These are phyloP conservation scores for Planococcus citri DNA, from an alignment of 1,140 invertebrate species.

Conservation along the genomic window DNA sequence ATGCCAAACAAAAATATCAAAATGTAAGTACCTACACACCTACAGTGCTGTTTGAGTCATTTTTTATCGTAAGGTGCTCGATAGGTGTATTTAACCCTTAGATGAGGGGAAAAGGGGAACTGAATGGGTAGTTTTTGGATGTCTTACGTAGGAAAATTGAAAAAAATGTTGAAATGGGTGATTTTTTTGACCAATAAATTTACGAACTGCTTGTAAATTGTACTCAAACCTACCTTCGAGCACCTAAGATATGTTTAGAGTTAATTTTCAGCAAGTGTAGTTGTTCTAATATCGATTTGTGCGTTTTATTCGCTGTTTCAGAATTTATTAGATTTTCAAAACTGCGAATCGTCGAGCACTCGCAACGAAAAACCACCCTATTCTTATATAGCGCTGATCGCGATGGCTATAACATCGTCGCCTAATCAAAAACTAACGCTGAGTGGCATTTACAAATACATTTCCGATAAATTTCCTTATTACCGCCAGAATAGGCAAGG, in stretches of 20 bases:
- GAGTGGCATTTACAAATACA: constrained; percentile 91
- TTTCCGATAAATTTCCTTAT: constrained; percentile 95
- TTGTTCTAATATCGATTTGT: background rate
- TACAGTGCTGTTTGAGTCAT: too few species aligned
- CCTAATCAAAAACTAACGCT: constrained; percentile 89
- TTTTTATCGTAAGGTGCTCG: too few species aligned
- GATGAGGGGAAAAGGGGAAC: too few species aligned
- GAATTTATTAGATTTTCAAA: constrained; percentile 26
- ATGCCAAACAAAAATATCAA: constrained; percentile 13
- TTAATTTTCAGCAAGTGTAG: too few species aligned
- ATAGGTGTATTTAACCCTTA: too few species aligned
- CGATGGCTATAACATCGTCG: constrained; percentile 93
- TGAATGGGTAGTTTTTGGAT: too few species aligned
- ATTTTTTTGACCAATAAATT: too few species aligned
- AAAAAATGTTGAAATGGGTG: too few species aligned
- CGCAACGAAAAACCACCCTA: constrained; percentile 86
- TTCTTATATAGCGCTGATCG: constrained; percentile 94
- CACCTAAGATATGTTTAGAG: too few species aligned
- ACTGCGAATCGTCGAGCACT: constrained; percentile 25
- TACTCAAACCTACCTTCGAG: too few species aligned
- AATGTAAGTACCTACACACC: constrained; percentile 2
- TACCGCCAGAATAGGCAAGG: constrained; percentile 95
- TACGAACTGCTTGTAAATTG: too few species aligned
- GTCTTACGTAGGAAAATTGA: too few species aligned
- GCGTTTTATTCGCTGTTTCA: background rate